Base-by-base conservation (phyloP, 2,888 invertebrate species). In the Drosophila mimica region DNA sequence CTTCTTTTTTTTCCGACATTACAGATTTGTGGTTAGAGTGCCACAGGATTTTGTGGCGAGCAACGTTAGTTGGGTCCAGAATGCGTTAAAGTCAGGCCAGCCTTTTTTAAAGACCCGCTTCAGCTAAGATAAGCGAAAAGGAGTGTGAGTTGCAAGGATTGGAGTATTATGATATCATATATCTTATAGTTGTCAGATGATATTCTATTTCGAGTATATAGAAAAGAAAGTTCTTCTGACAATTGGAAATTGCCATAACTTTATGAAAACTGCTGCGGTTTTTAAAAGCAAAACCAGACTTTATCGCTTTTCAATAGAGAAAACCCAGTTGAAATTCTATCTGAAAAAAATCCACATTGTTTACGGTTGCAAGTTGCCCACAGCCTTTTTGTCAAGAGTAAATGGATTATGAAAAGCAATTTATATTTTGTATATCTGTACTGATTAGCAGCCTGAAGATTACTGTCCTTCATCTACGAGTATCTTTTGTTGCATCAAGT, bases 11-110 rank as follows among this genome's bases (percentile, higher is more conserved):
- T 49, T n/a, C n/a, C 20, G 11, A 20, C 31, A 31, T 43, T 57
- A 43, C 31, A 43, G 57, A 43, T 57, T 15, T 57, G 57, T 43
- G 57, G 43, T 43, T 57, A 6, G 1, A 20, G 40, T 57, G 40
- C 31, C 40, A 43, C 15, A 31, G 38, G 38, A 30, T 30, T n/a
- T 40, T n/a, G 30, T 20, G 46, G 15, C 40, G 56, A n/a, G 20
- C 15, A 38, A 1, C 30, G 20, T 40, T 31, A 20, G 38, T 15
- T 36, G 7, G 7, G n/a, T n/a, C 17, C 13, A 8, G 11, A n/a
- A 30, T 13, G 56, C 40, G 38, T 38, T 38, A 15, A 40, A 30
- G 28, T 36, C 54, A 6, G 25, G 2, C 20, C 7, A 17, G 25
- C 5, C 8, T 6, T 9, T 30, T n/a, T n/a, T 6, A 7, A n/a